Percentiles rank a stretch among this genome's conserved stretches.
Conservation (phyloP, 2,888 invertebrate species). For the Caenorhabditis zanzibari region DNA sequence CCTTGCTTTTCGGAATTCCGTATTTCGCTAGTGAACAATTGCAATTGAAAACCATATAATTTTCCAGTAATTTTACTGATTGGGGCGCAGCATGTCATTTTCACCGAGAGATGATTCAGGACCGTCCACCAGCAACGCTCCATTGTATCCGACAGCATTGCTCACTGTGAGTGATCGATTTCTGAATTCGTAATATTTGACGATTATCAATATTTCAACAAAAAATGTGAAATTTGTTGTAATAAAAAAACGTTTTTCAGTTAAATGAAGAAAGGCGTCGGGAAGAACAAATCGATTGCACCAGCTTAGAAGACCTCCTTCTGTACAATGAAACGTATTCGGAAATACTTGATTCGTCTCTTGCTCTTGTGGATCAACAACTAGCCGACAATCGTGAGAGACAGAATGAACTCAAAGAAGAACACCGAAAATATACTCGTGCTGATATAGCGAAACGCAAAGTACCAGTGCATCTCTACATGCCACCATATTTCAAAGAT, state of each 20-base stretch:
- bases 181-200: no score
- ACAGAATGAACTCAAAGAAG: conserved; percentile 63
- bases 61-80: not conserved
- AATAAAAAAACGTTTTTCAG: conserved; percentile 7
- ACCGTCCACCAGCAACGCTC: not conserved
- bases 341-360: conserved; percentile 71
- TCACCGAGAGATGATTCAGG: not conserved
- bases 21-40: no score
- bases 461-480: conserved; percentile 69
- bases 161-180: not conserved
- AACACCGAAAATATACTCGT: conserved; percentile 44
- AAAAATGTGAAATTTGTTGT: no score
- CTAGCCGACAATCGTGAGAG: conserved; percentile 67
- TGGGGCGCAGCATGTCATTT: not conserved
- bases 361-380: conserved; percentile 66
- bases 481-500: conserved; percentile 81
- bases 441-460: conserved; percentile 59
- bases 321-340: conserved; percentile 75
- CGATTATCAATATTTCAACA: no score
- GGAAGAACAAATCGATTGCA: conserved; percentile 10
- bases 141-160: not conserved
- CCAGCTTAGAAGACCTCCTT: conserved; percentile 49
- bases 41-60: no score
- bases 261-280: not conserved
- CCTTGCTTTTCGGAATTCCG: not conserved